phyloP scores from a whole-genome alignment of 2,113 vertebrate genomes.

The Platycercus adscitus region DNA sequence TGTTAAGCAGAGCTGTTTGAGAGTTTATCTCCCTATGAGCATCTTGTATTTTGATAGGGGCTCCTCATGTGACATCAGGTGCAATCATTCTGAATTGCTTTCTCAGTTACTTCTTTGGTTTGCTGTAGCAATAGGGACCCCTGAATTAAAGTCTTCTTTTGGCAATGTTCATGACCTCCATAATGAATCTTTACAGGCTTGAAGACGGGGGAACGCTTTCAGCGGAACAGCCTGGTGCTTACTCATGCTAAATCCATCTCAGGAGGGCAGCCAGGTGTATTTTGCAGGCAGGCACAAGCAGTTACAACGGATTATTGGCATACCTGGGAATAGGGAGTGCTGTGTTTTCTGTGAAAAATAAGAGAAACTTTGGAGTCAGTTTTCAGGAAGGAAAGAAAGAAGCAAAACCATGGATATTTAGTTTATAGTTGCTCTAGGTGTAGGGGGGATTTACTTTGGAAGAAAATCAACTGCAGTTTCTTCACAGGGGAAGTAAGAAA shows the following conservation, averaged over 20 bases:
- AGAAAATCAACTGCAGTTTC: neutral
- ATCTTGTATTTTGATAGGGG: neutral
- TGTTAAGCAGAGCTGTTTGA: neutral
- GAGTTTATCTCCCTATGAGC: neutral
- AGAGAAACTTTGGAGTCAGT: neutral
- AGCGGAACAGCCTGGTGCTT: neutral
- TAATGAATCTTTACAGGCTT: neutral
- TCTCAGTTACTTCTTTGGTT: neutral
- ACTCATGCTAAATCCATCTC: neutral
- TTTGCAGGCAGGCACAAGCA: neutral
- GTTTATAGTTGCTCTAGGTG: neutral
- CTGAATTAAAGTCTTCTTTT: neutral
- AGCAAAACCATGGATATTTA: neutral
- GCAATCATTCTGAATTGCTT: neutral
- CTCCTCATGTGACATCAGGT: rapidly evolving
- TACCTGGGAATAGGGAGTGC: neutral
- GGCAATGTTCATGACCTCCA: neutral
- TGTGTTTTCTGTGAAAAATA: neutral
- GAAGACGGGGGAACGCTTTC: neutral
- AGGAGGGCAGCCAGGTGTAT: neutral
- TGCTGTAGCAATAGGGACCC: neutral
- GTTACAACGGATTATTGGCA: neutral
- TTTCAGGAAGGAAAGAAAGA: neutral
- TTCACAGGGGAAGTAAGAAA: neutral
- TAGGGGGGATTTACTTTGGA: neutral